Percentiles rank a stretch among this genome's conserved stretches.
These are phyloP conservation scores for Drosophila paranaensis DNA, from an alignment of 2,888 invertebrate species.

Conservation along the genomic window DNA sequence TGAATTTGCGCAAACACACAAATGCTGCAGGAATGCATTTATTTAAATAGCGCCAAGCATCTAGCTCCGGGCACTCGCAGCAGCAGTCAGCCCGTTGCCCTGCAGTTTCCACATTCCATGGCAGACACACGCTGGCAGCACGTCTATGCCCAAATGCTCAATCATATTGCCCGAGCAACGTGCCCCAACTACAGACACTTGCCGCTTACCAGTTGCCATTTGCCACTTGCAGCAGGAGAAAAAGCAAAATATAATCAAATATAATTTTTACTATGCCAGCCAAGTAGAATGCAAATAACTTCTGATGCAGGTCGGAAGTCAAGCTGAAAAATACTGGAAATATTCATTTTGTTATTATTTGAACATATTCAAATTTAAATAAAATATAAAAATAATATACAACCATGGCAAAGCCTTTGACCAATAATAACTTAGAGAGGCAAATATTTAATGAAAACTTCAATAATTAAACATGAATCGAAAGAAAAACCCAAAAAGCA, in stretches of 20 bases:
- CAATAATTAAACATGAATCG: background rate
- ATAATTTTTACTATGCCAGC: slow-evolving; percentile 26
- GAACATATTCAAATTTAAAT: too few species aligned
- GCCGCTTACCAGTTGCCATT: slow-evolving; percentile 16
- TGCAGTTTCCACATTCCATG: slow-evolving; percentile 46
- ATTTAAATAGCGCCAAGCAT: slow-evolving; percentile 62
- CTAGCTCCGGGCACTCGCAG: background rate
- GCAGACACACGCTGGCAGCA: slow-evolving; percentile 61
- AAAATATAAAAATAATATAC: background rate
- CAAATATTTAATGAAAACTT: background rate
- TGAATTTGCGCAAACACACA: slow-evolving; percentile 31
- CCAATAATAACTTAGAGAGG: background rate
- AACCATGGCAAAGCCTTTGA: background rate
- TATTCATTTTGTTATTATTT: background rate
- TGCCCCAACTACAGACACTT: slow-evolving; percentile 25
- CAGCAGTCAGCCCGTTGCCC: slow-evolving; percentile 48
- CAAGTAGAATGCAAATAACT: slow-evolving; percentile 65
- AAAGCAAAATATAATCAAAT: slow-evolving; percentile 11
- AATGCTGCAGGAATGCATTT: slow-evolving; percentile 64
- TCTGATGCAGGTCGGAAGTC: slow-evolving; percentile 33
- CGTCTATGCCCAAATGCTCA: slow-evolving; percentile 53
- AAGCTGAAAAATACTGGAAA: slow-evolving; percentile 7
- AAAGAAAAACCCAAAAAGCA: background rate
- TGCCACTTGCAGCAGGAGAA: slow-evolving; percentile 18
- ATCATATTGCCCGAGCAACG: slow-evolving; percentile 63